Conservation (phyloP, 2,113 vertebrate genomes). For the Dromiciops gliroides region DNA sequence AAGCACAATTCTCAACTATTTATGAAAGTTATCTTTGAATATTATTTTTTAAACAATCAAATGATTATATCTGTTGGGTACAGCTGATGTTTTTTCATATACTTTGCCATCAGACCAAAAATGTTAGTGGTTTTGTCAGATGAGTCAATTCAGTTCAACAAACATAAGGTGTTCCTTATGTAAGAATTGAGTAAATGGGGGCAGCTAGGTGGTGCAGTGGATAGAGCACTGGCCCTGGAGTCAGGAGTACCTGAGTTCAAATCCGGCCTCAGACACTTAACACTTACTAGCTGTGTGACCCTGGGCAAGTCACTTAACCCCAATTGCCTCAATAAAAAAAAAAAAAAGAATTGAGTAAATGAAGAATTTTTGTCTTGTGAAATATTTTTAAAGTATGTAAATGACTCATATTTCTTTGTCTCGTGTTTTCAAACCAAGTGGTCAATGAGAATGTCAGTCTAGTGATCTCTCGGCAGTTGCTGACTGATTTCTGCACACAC, state of each 20-base stretch:
- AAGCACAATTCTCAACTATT: conserved; percentile 28
- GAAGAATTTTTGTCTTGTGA: conserved; percentile 44
- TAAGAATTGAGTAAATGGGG: conserved; percentile 59
- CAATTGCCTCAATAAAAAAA: too few species aligned
- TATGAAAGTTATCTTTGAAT: conserved; percentile 20
- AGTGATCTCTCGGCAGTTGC: conserved; percentile 97
- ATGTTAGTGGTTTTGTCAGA: background rate
- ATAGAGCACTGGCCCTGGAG: too few species aligned
- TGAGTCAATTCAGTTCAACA: background rate
- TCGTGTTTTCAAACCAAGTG: conserved; percentile 86
- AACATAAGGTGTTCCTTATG: conserved; percentile 16
- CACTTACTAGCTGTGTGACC: too few species aligned
- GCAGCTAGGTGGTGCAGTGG: too few species aligned
- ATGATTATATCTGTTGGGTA: background rate
- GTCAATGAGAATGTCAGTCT: conserved; percentile 99
- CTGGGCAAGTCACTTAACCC: too few species aligned
- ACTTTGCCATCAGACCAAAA: background rate
- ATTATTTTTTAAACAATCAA: conserved; percentile 20
- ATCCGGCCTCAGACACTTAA: too few species aligned
- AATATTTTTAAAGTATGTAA: background rate
- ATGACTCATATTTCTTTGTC: background rate
- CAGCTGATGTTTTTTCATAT: background rate
- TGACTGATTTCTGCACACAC: conserved; percentile 97
- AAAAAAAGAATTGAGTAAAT: conserved; percentile 62
- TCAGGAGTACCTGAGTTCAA: too few species aligned